Evolutionary conservation across 1,140 invertebrate species (phyloP), one percentile per base, ranked within the genome.

Genomic region (Saccostrea glomerata): DNA sequence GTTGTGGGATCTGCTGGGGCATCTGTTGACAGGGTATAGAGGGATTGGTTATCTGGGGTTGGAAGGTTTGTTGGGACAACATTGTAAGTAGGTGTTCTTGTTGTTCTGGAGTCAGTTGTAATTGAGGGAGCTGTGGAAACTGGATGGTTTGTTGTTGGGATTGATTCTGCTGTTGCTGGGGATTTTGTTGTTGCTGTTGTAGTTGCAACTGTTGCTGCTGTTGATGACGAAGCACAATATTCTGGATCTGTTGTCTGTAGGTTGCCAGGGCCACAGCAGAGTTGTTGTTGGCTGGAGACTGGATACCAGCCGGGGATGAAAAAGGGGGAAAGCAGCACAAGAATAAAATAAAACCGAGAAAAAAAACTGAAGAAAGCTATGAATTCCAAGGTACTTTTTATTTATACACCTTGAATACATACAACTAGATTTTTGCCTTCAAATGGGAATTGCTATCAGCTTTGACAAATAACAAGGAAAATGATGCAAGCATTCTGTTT

Each of bases 81-180:
- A 92, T 93, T 82, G 94, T 94, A 91, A 95, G 95, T 15, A 95
- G 95, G 90, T 95, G 95, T 23, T 96, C 93, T 87, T 95, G 93
- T 56, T 92, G 93, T 73, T 92, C 91, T 4, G 91, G 91, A 36
- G 91, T 92, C 17, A 93, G 86, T 86, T 92, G 92, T 23, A 91
- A 88, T 55, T 91, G 89, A 13, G 90, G 90, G 83, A 92, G 87
- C 63, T 91, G 91, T 20, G 70, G 88, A 40, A 86, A 85, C 70
- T 90, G 89, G 9, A 90, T 86, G 58, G 89, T 90, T 60, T 89
- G 90, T 36, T 83, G 63, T 82, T 90, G 91, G 58, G 89, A 88
- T 23, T 92, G 88, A 23, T 90, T 87, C 70, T 90, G 91, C 84
- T 90, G 92, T 85, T 90, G 90, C 25, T 77, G 70, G 30, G 70